Base-by-base conservation (phyloP, 30 jellyfish, hydroid and myxozoan species). In the Turritopsis rubra region DNA sequence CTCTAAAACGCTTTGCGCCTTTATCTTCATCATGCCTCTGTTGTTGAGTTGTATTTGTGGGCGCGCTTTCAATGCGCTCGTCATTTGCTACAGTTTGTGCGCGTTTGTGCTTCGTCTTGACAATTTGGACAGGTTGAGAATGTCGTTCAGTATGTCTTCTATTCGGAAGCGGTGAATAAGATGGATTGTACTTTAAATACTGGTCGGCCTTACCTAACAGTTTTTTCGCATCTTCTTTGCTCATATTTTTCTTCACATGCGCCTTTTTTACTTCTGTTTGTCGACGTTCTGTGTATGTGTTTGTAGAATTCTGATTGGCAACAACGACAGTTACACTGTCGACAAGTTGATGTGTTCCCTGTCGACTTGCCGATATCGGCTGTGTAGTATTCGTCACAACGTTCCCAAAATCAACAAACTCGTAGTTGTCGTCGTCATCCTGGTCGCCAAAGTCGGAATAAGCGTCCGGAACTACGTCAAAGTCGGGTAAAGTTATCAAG, bases 191-290 rank as follows among this genome's bases (percentile, higher is more conserved):
- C 30, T 68, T 68, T 22, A 68, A 68, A 27, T 7, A 68, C 0
- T 68, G 77, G 77, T 68, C 77, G 19, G 77, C 77, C 30, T 68
- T 68, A n/a, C 77, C 77, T 22, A 68, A 19, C 22, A 68, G 28
- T 1, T 68, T 68, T 22, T 68, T 68, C 60, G 60, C 60, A 68
- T 68, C 77, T 68, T 68, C 77, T 68, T 68, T 68, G 31, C 17
- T 68, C 28, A 23, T 23, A 68, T 27, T 68, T n/a, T 23, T 68
- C 30, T 68, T 68, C 23, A 68, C 77, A 17, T 68, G 31, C 9
- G 77, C 77, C 0, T 1, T 23, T 22, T 1, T 68, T 8, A 68
- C 77, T 23, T 68, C 30, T 19, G 77, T 68, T 19, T 68, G 77
- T 8, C 77, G 77, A 0, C 77, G 77, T n/a, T 68, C 30, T 23